Evolutionary conservation across 1,140 invertebrate genomes (phyloP).

Genomic region (Glossosoma conforme): DNA sequence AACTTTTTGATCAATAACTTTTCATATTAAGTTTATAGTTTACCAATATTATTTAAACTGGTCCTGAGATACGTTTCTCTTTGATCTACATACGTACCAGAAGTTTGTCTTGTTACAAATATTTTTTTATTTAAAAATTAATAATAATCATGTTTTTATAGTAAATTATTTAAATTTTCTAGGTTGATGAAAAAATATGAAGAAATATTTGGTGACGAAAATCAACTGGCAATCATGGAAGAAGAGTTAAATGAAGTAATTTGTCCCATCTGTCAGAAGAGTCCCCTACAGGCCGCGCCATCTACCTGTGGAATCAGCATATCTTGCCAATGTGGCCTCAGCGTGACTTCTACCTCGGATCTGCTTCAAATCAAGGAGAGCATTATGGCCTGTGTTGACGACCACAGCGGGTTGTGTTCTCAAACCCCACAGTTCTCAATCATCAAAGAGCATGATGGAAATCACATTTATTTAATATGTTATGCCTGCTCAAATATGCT

Average conservation of each 20-base stretch:
- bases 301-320: neutral
- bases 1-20: too few species aligned
- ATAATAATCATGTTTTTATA: neutral
- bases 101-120: too few species aligned
- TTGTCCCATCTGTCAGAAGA: conserved; percentile 28
- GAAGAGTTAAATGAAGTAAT: conserved; percentile 25
- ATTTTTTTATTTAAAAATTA: conserved; percentile 4
- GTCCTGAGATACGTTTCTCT: too few species aligned
- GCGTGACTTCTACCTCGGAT: conserved; percentile 5
- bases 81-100: too few species aligned
- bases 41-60: too few species aligned
- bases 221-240: conserved; percentile 19
- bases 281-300: conserved; percentile 4
- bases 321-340: conserved; percentile 20
- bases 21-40: too few species aligned
- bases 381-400: conserved; percentile 17
- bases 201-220: conserved; percentile 25
- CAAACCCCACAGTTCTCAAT: conserved; percentile 17
- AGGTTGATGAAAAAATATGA: conserved; percentile 27
- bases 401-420: conserved; percentile 19
- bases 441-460: conserved; percentile 17
- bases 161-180: conserved; percentile 4
- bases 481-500: conserved; percentile 20
- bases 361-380: conserved; percentile 25
- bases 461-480: conserved; percentile 27